Evolutionary conservation across 1,140 invertebrate species (phyloP).

Genomic region (Solenopsis invicta): DNA sequence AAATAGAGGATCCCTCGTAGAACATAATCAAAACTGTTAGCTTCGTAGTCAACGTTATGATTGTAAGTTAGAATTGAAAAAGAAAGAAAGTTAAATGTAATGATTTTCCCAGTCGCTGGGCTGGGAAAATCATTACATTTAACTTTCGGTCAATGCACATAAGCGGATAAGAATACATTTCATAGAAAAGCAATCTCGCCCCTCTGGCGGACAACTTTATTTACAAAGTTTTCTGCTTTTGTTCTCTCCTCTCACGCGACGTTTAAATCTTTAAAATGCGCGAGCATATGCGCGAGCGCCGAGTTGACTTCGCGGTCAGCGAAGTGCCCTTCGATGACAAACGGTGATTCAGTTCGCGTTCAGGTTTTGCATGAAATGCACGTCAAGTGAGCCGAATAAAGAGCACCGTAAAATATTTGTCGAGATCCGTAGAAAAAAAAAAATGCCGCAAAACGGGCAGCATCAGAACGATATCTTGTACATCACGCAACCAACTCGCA

Average conservation of each 20-base stretch:
- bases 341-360: constrained; percentile 13
- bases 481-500: not conserved
- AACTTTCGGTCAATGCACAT: constrained; percentile 40
- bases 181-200: constrained; percentile 16
- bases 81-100: constrained; percentile 21
- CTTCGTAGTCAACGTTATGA: not conserved
- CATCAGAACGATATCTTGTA: constrained; percentile 21
- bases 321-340: not conserved
- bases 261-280: constrained; percentile 31
- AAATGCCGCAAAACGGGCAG: constrained; percentile 24
- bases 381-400: not conserved
- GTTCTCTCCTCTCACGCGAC: constrained; percentile 9
- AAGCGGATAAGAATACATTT: constrained; percentile 23
- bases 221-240: constrained; percentile 5
- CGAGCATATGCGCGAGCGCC: constrained; percentile 7
- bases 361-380: not conserved
- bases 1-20: not conserved
- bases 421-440: not conserved
- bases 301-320: not conserved
- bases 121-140: too few relatives aligned
- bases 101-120: not conserved
- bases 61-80: constrained; percentile 9
- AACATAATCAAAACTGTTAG: constrained; percentile 15
- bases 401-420: not conserved
- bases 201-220: not conserved